These are phyloP conservation scores for Osmerus eperlanus DNA, from an alignment of 2,113 vertebrate genomes.

Conservation along the genomic window DNA sequence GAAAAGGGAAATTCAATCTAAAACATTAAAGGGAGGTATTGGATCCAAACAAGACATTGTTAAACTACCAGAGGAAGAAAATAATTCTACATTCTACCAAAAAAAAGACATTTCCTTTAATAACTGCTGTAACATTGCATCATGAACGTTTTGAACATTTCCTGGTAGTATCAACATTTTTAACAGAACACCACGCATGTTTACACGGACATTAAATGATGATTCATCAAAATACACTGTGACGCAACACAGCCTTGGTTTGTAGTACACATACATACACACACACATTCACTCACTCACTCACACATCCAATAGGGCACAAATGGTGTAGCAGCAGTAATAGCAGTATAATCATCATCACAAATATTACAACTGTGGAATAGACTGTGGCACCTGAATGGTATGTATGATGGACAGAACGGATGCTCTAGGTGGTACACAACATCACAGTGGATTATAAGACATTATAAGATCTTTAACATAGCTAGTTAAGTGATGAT, in stretches of 20 bases:
- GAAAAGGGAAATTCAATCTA: conserved; percentile 28
- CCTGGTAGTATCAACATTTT: conserved; percentile 60
- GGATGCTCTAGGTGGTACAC: conserved; percentile 54
- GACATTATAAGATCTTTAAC: conserved; percentile 50
- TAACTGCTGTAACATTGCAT: conserved; percentile 71
- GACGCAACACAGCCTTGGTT: conserved; percentile 59
- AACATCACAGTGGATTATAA: conserved; percentile 50
- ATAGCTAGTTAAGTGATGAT: conserved; percentile 41
- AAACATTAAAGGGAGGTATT: conserved; percentile 12
- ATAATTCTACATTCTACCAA: conserved; percentile 65
- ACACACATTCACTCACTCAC: too few species aligned
- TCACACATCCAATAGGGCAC: conserved; percentile 69
- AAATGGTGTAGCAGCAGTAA: conserved; percentile 80
- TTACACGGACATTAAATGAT: conserved; percentile 59
- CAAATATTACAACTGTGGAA: conserved; percentile 56
- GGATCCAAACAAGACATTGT: conserved; percentile 3
- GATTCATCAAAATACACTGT: conserved; percentile 56
- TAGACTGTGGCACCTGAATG: conserved; percentile 42
- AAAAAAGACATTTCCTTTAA: conserved; percentile 80
- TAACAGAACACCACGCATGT: conserved; percentile 53
- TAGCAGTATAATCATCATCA: conserved; percentile 59
- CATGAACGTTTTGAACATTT: conserved; percentile 46
- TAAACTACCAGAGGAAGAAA: conserved; percentile 32
- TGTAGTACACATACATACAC: conserved; percentile 54
- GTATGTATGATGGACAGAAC: conserved; percentile 47